A percentile compares a stretch with the other conserved stretches of the same genome.
Evolutionary conservation across 2,888 invertebrate genomes (phyloP).

Genomic region (Calephelis perditalis): DNA sequence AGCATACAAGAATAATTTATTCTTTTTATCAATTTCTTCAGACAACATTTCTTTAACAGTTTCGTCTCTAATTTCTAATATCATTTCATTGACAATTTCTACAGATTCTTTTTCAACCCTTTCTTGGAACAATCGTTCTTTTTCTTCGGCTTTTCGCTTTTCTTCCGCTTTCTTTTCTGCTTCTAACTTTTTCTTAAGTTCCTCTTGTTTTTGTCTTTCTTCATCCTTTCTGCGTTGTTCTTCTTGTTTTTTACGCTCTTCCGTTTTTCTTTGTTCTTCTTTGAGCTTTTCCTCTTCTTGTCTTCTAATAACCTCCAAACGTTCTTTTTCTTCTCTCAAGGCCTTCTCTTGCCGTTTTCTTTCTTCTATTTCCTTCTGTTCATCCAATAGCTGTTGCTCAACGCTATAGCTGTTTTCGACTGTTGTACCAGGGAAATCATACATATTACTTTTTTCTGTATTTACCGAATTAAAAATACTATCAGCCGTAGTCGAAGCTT

Average conservation of each 20-base stretch:
- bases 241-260: conserved; percentile 31
- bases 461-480: conserved; percentile 53
- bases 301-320: conserved; percentile 19
- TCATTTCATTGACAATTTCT: conserved; percentile 49
- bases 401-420: conserved; percentile 39
- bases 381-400: conserved; percentile 33
- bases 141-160: conserved; percentile 51
- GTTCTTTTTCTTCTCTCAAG: conserved; percentile 20
- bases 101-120: conserved; percentile 55
- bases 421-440: conserved; percentile 40
- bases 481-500: conserved; percentile 51
- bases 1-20: conserved; percentile 45
- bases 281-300: conserved; percentile 32
- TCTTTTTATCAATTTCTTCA: conserved; percentile 51
- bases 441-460: conserved; percentile 39
- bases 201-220: conserved; percentile 38
- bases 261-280: conserved; percentile 28
- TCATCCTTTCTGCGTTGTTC: conserved; percentile 38
- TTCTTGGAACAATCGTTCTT: conserved; percentile 49
- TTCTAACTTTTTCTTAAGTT: conserved; percentile 50
- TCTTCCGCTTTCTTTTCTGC: conserved; percentile 48
- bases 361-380: conserved; percentile 40
- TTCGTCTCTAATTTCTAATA: conserved; percentile 48
- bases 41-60: conserved; percentile 41
- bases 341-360: conserved; percentile 19